A percentile compares a stretch with the other conserved stretches of the same genome.
Conservation (phyloP, 1,140 invertebrate genomes). For the Drosophila paulistorum region DNA sequence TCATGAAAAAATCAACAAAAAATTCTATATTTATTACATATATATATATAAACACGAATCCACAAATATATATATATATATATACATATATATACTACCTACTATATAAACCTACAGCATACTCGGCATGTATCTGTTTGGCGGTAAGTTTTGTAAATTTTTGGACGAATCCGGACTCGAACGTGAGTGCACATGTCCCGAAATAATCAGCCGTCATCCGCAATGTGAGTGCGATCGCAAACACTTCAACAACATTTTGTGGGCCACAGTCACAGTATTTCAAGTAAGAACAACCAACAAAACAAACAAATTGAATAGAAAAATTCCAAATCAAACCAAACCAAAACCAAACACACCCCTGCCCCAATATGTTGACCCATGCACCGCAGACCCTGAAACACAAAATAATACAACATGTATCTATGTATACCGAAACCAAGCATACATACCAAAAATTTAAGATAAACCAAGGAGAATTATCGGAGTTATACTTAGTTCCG, state of each 20-base stretch:
- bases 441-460: not conserved
- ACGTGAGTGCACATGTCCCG: conserved; percentile 94
- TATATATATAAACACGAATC: conserved; percentile 50
- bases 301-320: conserved; percentile 2
- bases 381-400: not conserved
- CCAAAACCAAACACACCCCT: not conserved
- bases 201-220: conserved; percentile 92
- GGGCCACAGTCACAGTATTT: conserved; percentile 98
- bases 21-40: conserved; percentile 23
- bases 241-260: conserved; percentile 98
- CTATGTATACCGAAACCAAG: not conserved
- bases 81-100: conserved; percentile 74
- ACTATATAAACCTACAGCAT: conserved; percentile 88
- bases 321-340: too few species aligned
- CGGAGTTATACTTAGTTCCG: conserved; percentile 5
- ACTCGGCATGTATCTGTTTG: conserved; percentile 99
- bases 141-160: conserved; percentile 99
- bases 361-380: not conserved
- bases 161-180: conserved; percentile 92
- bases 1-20: conserved; percentile 24
- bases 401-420: not conserved
- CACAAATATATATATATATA: conserved; percentile 42
- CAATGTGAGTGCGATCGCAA: conserved; percentile 97
- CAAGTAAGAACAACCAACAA: conserved; percentile 90
- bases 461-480: not conserved